Percentiles rank a stretch among this genome's conserved stretches.
These are phyloP conservation scores for Corythornis vintsioides DNA, from an alignment of 2,113 vertebrate species.

Conservation along the genomic window DNA sequence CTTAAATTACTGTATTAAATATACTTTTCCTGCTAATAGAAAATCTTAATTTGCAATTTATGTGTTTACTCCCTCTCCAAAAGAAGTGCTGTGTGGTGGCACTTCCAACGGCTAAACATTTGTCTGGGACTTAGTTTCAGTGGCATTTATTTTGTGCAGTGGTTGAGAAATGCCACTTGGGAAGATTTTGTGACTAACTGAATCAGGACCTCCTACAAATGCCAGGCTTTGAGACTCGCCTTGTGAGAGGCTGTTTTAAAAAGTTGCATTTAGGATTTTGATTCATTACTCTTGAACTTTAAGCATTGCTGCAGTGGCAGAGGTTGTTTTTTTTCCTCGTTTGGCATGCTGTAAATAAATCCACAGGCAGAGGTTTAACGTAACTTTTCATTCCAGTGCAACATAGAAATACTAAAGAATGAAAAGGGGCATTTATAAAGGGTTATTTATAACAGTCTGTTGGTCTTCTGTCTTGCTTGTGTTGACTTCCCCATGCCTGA, in stretches of 20 bases:
- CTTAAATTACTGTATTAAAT: background rate
- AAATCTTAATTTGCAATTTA: background rate
- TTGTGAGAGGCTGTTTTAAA: background rate
- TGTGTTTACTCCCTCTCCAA: background rate
- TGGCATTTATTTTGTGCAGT: background rate
- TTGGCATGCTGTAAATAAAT: background rate
- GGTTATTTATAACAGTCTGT: background rate
- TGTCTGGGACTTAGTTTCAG: background rate
- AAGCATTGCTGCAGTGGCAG: background rate
- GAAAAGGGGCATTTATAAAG: background rate
- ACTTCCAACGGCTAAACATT: background rate
- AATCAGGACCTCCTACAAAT: background rate
- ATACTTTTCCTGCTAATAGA: background rate
- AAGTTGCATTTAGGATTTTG: background rate
- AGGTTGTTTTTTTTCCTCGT: background rate
- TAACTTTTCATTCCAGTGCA: background rate
- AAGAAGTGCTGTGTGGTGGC: background rate
- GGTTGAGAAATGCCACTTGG: background rate
- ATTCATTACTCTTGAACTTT: background rate
- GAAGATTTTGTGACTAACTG: background rate
- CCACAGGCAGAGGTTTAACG: background rate
- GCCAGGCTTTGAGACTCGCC: background rate
- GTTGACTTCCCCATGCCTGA: background rate
- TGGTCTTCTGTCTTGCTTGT: background rate
- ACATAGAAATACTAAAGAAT: background rate